Evolutionary conservation across 2,888 invertebrate species (phyloP).

Genomic region (Drosophila diplacantha): DNA sequence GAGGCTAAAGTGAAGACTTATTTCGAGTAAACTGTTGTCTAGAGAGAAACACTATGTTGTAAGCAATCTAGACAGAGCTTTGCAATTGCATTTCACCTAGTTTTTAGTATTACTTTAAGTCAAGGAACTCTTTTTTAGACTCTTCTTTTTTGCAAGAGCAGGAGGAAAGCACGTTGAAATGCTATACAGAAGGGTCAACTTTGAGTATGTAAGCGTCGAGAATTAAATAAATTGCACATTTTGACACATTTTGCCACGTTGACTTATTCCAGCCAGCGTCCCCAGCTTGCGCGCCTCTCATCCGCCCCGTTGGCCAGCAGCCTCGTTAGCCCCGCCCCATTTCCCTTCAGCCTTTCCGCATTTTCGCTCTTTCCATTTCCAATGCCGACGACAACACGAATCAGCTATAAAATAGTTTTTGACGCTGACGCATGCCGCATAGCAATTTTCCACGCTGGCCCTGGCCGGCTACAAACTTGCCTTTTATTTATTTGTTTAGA

Average conservation of each 20-base stretch:
- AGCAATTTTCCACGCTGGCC: constrained; percentile 57
- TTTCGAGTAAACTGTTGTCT: not conserved
- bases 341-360: constrained; percentile 2
- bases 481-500: constrained; percentile 69
- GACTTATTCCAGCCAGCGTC: constrained; percentile 60
- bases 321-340: constrained; percentile 50
- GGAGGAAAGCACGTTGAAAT: constrained; percentile 1
- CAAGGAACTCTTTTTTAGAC: not conserved
- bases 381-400: constrained; percentile 67
- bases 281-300: constrained; percentile 4
- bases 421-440: constrained; percentile 68
- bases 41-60: not conserved
- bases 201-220: constrained; percentile 50
- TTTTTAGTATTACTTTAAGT: too few relatives aligned
- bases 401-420: constrained; percentile 71
- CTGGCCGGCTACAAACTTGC: constrained; percentile 47
- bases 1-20: not conserved
- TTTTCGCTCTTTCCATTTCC: constrained; percentile 33
- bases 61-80: not conserved
- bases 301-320: constrained; percentile 42
- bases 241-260: constrained; percentile 75
- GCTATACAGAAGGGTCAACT: constrained; percentile 8
- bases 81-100: not conserved
- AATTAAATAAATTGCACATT: constrained; percentile 76
- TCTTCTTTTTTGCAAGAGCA: constrained; percentile 5